These are phyloP conservation scores for Clinocottus analis DNA, from an alignment of 2,113 vertebrate species.

Conservation along the genomic window DNA sequence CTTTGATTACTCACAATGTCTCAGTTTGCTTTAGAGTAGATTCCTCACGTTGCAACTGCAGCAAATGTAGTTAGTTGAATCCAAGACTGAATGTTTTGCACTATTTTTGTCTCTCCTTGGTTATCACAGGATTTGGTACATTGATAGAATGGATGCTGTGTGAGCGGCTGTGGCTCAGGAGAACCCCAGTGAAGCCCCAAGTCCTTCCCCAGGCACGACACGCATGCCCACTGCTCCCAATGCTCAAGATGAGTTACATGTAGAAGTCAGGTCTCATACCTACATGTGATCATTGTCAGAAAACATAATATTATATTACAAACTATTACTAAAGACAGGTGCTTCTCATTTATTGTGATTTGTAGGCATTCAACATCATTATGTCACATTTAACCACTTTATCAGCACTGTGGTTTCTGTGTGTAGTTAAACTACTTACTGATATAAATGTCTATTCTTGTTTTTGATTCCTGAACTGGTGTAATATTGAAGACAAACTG, in stretches of 20 bases:
- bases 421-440: too few relatives aligned
- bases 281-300: too few relatives aligned
- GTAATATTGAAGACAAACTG: too few relatives aligned
- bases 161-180: not conserved
- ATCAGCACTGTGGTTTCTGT: not conserved
- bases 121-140: slow-evolving; percentile 1
- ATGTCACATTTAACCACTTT: not conserved
- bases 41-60: slow-evolving; percentile 3
- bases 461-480: too few relatives aligned
- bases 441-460: too few relatives aligned
- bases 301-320: too few relatives aligned
- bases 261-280: too few relatives aligned
- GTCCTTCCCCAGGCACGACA: not conserved
- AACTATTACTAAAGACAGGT: not conserved
- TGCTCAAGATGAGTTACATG: too few relatives aligned
- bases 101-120: not conserved
- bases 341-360: not conserved
- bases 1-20: slow-evolving; percentile 26
- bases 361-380: not conserved
- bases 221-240: too few relatives aligned
- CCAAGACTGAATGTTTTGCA: not conserved
- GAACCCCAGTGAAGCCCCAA: not conserved
- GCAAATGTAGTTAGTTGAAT: slow-evolving; percentile 6
- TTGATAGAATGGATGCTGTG: not conserved
- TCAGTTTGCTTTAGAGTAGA: slow-evolving; percentile 21